phyloP scores from a whole-genome alignment of 2,888 invertebrate species.

The Ophion slaviceki region DNA sequence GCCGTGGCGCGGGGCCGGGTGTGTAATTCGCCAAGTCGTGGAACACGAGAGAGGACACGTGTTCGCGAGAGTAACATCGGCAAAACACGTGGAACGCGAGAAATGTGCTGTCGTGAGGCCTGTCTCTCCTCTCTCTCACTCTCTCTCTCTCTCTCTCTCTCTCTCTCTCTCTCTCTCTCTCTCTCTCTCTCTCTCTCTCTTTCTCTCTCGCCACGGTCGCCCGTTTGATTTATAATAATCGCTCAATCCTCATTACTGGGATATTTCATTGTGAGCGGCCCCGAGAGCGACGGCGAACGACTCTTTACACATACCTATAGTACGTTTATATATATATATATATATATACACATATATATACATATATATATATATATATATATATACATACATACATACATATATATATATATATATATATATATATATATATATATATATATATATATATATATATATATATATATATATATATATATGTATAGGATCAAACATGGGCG shows the following conservation, averaged over 20 bases:
- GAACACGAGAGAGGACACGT: constrained; percentile 74
- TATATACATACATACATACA: too few species aligned
- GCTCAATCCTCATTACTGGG: constrained; percentile 80
- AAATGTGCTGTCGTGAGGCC: constrained; percentile 74
- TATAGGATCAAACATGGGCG: not conserved
- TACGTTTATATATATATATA: constrained; percentile 11
- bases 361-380: not conserved
- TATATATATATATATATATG: constrained; percentile 2
- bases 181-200: constrained; percentile 27
- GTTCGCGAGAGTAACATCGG: constrained; percentile 79
- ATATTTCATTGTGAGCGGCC: constrained; percentile 74
- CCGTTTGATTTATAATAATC: constrained; percentile 82
- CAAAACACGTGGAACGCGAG: constrained; percentile 81
- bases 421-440: not conserved
- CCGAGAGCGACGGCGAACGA: constrained; percentile 57
- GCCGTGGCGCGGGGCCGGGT: constrained; percentile 44
- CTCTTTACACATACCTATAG: constrained; percentile 21
- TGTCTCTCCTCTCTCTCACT: constrained; percentile 42
- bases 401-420: too few species aligned
- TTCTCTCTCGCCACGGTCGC: constrained; percentile 66
- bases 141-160: constrained; percentile 33
- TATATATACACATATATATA: not conserved
- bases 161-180: constrained; percentile 28
- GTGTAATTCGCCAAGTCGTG: constrained; percentile 63
- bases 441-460: constrained; percentile 2